phyloP scores from a whole-genome alignment of 2,888 invertebrate genomes.

The Molanna angustata region DNA sequence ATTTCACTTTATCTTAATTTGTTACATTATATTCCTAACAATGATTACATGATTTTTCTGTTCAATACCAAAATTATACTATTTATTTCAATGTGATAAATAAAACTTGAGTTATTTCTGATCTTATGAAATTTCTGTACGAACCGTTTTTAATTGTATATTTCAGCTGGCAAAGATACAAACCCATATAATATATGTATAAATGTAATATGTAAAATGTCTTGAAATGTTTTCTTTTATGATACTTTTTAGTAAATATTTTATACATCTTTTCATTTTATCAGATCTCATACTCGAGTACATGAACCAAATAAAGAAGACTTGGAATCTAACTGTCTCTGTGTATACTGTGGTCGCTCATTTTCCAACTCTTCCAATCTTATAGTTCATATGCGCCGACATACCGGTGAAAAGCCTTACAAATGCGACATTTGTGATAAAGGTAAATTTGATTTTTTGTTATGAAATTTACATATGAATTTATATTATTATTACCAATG shows the following conservation, averaged over 20 bases:
- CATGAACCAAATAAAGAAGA: slow-evolving; percentile 47
- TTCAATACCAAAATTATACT: too few species aligned
- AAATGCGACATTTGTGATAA: slow-evolving; percentile 62
- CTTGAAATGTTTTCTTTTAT: too few species aligned
- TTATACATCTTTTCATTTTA: background rate
- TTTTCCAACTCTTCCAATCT: slow-evolving; percentile 61
- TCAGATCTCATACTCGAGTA: slow-evolving; percentile 55
- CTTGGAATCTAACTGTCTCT: slow-evolving; percentile 49
- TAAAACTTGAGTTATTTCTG: too few species aligned
- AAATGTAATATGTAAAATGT: background rate
- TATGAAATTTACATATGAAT: too few species aligned
- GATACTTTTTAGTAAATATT: too few species aligned
- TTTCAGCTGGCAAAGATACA: background rate
- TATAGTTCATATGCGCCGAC: slow-evolving; percentile 64
- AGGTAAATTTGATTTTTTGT: too few species aligned
- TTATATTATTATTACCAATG: too few species aligned
- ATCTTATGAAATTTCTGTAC: background rate
- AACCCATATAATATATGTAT: background rate
- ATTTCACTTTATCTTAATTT: too few species aligned
- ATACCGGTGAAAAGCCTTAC: slow-evolving; percentile 65
- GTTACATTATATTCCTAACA: too few species aligned
- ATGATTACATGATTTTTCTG: too few species aligned
- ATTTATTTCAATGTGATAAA: too few species aligned
- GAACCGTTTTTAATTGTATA: background rate
- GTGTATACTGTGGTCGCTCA: slow-evolving; percentile 59